Conservation (phyloP, 2,113 vertebrate genomes). For the Zapornia atra region DNA sequence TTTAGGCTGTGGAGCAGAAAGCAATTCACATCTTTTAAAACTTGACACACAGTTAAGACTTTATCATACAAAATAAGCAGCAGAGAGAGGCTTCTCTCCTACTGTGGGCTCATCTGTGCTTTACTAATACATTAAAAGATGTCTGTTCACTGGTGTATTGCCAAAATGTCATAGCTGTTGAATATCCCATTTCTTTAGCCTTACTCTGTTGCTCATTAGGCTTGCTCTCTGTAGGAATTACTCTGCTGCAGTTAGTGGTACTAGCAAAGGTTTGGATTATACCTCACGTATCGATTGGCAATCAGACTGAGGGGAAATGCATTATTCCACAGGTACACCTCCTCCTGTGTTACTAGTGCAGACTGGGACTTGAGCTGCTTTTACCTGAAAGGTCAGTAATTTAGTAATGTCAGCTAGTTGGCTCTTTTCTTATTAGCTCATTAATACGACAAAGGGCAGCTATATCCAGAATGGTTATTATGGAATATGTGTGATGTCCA, state of each 20-base stretch:
- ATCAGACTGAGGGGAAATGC: not conserved
- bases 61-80: not conserved
- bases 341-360: not conserved
- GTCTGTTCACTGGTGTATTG: not conserved
- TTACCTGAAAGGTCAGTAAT: not conserved
- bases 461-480: not conserved
- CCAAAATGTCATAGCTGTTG: not conserved
- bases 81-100: not conserved
- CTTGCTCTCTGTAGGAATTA: not conserved
- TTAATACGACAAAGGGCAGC: not conserved
- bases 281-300: accelerated
- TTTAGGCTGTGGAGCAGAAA: not conserved
- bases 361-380: not conserved
- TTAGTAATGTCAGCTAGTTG: not conserved
- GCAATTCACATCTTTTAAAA: not conserved
- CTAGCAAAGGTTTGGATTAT: not conserved
- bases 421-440: not conserved
- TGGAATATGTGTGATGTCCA: not conserved
- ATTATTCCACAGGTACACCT: not conserved
- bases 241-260: not conserved
- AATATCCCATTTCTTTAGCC: not conserved
- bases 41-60: not conserved
- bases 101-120: not conserved
- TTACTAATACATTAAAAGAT: not conserved
- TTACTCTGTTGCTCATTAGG: not conserved